Percentiles rank a stretch among this genome's conserved stretches.
Evolutionary conservation across 1,140 invertebrate genomes (phyloP).

Genomic region (Copidosoma floridanum): DNA sequence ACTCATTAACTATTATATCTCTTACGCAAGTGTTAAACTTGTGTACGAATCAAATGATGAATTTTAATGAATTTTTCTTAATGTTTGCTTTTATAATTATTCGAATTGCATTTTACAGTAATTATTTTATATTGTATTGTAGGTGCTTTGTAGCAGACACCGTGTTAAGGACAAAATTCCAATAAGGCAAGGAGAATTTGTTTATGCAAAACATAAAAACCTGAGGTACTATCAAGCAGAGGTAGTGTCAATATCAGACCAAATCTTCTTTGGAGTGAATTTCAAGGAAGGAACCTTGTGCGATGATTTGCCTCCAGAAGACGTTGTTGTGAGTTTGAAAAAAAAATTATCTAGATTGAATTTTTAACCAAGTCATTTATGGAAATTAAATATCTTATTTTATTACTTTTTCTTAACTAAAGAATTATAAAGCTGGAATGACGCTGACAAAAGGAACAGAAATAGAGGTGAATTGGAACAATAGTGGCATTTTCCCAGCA

Average conservation of each 20-base stretch:
- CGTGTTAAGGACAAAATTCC: constrained; percentile 46
- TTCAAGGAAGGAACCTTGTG: constrained; percentile 68
- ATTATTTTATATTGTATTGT: no score
- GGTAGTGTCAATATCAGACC: constrained; percentile 52
- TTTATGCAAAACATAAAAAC: constrained; percentile 67
- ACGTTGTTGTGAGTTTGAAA: constrained; percentile 54
- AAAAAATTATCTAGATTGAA: neutral
- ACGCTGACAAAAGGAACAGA: constrained; percentile 53
- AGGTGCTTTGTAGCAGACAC: constrained; percentile 57
- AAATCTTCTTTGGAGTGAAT: constrained; percentile 60
- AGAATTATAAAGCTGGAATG: constrained; percentile 46
- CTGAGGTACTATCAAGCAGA: constrained; percentile 63
- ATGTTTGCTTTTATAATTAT: constrained; percentile 31
- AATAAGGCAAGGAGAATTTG: constrained; percentile 48
- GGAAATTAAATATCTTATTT: neutral
- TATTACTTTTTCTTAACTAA: neutral
- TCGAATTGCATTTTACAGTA: constrained; percentile 51
- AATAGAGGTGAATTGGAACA: constrained; percentile 62
- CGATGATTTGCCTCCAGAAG: constrained; percentile 61
- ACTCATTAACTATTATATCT: constrained; percentile 12
- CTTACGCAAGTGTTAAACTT: constrained; percentile 11
- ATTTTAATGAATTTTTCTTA: constrained; percentile 45
- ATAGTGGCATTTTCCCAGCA: constrained; percentile 61
- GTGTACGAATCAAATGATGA: neutral
- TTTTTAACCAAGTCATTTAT: neutral